phyloP scores from a whole-genome alignment of 1,140 invertebrate genomes.

The Coelopa frigida region DNA sequence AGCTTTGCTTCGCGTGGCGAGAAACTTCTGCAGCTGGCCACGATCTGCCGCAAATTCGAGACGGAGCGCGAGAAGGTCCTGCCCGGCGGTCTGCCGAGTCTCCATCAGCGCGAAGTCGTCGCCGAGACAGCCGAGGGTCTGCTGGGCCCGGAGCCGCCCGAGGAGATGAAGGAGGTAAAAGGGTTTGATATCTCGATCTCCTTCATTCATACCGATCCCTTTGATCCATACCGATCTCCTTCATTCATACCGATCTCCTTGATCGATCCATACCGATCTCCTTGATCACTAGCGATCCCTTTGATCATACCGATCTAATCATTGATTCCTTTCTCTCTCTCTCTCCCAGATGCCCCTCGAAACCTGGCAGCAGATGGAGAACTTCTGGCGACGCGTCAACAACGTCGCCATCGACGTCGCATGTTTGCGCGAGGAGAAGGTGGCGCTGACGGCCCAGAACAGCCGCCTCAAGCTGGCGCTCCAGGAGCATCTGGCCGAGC shows the following conservation, averaged over 20 bases:
- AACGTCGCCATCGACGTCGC: slow-evolving; percentile 36
- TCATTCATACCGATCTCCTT: background rate
- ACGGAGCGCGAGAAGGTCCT: slow-evolving; percentile 51
- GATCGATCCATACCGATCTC: too few relatives aligned
- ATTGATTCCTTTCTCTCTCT: background rate
- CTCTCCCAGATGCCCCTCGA: slow-evolving; percentile 7
- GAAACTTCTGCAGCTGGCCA: slow-evolving; percentile 47
- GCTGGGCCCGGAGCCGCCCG: background rate
- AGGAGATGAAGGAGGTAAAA: slow-evolving; percentile 13
- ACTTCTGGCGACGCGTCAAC: slow-evolving; percentile 41
- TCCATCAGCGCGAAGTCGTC: too few relatives aligned
- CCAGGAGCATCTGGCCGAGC: slow-evolving; percentile 34
- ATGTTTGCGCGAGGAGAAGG: slow-evolving; percentile 33
- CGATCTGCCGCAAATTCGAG: slow-evolving; percentile 53
- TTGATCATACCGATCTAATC: background rate
- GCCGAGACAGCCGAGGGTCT: background rate
- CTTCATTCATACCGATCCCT: background rate
- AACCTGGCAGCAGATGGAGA: slow-evolving; percentile 25
- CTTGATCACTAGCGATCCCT: background rate
- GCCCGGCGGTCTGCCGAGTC: slow-evolving; percentile 47
- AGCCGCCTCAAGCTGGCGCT: slow-evolving; percentile 27
- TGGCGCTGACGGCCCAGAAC: slow-evolving; percentile 27
- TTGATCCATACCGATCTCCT: background rate
- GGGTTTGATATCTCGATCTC: too few relatives aligned
- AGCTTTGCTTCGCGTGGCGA: slow-evolving; percentile 45